Conservation (phyloP, 2,888 invertebrate species). For the Epinotia demarniana region DNA sequence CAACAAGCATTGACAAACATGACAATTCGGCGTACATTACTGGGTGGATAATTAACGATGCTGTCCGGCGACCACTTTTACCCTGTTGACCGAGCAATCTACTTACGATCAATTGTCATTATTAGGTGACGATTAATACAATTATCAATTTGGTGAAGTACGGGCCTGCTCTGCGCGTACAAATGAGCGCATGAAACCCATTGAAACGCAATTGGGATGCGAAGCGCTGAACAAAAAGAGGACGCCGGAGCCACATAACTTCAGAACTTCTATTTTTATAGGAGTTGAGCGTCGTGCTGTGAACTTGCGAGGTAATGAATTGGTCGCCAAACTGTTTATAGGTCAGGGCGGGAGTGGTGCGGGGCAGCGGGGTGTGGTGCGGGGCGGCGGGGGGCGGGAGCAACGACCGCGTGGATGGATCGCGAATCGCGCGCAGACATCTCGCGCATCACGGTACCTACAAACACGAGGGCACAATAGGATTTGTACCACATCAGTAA, state of each 20-base stretch:
- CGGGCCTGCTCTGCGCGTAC: too few species aligned
- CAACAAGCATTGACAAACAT: too few species aligned
- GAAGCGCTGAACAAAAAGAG: neutral
- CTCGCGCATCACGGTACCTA: neutral
- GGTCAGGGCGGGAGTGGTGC: conserved; percentile 34
- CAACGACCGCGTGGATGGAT: conserved; percentile 74
- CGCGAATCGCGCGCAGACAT: conserved; percentile 22
- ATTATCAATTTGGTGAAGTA: too few species aligned
- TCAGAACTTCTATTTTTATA: conserved; percentile 5
- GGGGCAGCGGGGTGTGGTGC: conserved; percentile 35
- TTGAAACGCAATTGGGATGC: neutral
- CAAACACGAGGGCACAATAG: neutral
- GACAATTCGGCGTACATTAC: too few species aligned
- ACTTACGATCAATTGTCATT: too few species aligned
- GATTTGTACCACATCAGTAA: neutral
- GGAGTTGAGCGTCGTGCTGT: conserved; percentile 20
- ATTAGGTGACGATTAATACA: too few species aligned
- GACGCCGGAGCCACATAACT: neutral
- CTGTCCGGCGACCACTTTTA: too few species aligned
- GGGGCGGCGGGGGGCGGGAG: conserved; percentile 42
- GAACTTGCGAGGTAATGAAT: conserved; percentile 41
- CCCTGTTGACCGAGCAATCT: too few species aligned
- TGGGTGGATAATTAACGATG: too few species aligned
- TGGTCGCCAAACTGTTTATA: conserved; percentile 37
- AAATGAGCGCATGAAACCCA: neutral